phyloP scores from a whole-genome alignment of 2,113 vertebrate species.

The Girardinichthys multiradiatus region DNA sequence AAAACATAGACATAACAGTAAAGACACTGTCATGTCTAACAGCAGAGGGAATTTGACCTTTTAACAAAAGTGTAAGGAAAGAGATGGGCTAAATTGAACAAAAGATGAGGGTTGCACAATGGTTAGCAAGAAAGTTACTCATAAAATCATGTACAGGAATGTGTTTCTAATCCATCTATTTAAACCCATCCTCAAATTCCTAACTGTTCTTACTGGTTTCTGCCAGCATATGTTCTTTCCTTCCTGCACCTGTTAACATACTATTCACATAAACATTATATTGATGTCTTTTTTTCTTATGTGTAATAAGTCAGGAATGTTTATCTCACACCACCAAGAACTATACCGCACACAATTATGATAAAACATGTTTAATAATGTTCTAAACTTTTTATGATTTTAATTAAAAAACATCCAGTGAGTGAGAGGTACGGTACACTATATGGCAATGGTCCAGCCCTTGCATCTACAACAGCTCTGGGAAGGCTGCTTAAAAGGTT shows the following conservation, averaged over 20 bases:
- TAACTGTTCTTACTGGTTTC: neutral
- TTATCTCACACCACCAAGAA: neutral
- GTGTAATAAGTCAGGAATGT: neutral
- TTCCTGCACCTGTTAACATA: neutral
- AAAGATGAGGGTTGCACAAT: neutral
- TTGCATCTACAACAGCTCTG: too few relatives aligned
- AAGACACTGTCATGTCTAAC: neutral
- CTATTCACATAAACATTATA: neutral
- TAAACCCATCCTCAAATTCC: neutral
- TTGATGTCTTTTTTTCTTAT: neutral
- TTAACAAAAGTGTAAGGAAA: neutral
- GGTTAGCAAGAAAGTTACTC: neutral
- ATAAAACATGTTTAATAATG: neutral
- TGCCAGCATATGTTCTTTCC: neutral
- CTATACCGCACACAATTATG: neutral
- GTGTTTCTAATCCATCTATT: neutral
- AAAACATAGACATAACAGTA: neutral
- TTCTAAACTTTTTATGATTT: neutral
- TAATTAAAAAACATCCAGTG: neutral
- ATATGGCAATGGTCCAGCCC: too few relatives aligned
- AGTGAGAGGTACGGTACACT: too few relatives aligned
- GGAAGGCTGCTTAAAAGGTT: too few relatives aligned
- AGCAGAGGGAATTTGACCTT: neutral
- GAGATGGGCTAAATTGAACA: neutral
- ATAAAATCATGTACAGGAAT: neutral